phyloP scores from a whole-genome alignment of 1,140 invertebrate species.

The Microplitis mediator region DNA sequence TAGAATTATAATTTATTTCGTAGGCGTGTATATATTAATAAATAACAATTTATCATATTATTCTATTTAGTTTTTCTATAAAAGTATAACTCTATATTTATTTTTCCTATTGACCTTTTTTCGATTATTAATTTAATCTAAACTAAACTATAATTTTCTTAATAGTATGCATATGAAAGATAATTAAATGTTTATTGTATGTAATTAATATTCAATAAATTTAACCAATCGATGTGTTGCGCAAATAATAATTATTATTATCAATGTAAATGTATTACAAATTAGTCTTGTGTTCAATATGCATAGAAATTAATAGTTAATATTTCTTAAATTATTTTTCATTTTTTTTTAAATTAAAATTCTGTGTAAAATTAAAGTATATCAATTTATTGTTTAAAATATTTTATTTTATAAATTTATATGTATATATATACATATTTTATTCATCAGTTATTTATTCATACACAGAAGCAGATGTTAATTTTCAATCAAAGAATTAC shows the following conservation, averaged over 20 bases:
- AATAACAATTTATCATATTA: too few relatives aligned
- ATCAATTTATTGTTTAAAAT: neutral
- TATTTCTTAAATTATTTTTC: neutral
- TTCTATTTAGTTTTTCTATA: too few relatives aligned
- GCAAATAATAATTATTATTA: too few relatives aligned
- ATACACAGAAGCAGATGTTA: conserved; percentile 17
- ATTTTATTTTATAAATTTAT: neutral
- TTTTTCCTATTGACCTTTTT: too few relatives aligned
- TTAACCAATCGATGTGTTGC: neutral
- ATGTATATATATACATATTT: neutral
- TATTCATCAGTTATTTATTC: neutral
- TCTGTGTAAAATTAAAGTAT: neutral
- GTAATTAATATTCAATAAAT: conserved; percentile 15
- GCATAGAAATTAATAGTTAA: neutral
- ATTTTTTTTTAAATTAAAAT: neutral
- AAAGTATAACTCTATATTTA: too few relatives aligned
- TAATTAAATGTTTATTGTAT: conserved; percentile 13
- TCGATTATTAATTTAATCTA: too few relatives aligned
- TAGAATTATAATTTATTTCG: too few relatives aligned
- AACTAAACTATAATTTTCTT: too few relatives aligned
- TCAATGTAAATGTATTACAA: too few relatives aligned
- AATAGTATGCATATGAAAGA: neutral
- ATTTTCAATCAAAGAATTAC: conserved; percentile 21
- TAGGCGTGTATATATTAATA: too few relatives aligned
- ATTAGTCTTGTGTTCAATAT: neutral